Conservation (phyloP, 1,140 invertebrate species). For the Sycophila sp. region DNA sequence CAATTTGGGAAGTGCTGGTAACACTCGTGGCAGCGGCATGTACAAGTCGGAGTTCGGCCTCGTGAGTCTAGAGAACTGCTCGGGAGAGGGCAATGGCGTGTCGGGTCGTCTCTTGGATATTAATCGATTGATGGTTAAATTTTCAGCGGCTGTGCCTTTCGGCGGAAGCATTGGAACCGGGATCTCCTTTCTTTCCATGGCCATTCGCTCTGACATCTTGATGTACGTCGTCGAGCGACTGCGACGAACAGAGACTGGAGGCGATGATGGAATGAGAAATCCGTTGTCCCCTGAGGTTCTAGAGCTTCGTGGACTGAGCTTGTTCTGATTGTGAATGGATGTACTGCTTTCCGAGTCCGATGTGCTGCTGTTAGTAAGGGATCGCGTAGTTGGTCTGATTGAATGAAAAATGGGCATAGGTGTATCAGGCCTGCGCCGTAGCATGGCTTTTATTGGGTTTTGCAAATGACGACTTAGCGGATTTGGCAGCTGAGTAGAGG, state of each 20-base stretch:
- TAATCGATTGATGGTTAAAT: constrained; percentile 17
- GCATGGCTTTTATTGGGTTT: background rate
- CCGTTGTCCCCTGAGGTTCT: constrained; percentile 32
- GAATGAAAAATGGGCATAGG: constrained; percentile 36
- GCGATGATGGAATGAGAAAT: constrained; percentile 33
- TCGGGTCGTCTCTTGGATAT: constrained; percentile 45
- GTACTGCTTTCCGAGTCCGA: too few relatives aligned
- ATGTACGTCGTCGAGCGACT: constrained; percentile 25
- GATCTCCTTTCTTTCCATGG: constrained; percentile 12
- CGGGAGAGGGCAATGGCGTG: constrained; percentile 44
- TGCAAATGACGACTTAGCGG: background rate
- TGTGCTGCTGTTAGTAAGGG: constrained; percentile 3
- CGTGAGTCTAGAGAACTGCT: background rate
- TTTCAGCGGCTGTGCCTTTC: background rate
- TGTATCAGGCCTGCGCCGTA: constrained; percentile 40
- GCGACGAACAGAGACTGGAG: constrained; percentile 3
- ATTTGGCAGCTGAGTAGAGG: constrained; percentile 12
- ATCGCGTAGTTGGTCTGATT: constrained; percentile 12
- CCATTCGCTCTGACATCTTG: constrained; percentile 17
- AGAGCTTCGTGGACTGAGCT: background rate
- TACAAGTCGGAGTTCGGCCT: background rate
- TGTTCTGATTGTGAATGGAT: too few relatives aligned
- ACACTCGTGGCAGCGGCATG: background rate
- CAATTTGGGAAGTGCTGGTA: constrained; percentile 10
- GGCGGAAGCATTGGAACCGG: background rate